Percentiles rank a stretch among this genome's conserved stretches.
Evolutionary conservation across 2,888 invertebrate genomes (phyloP).

Genomic region (Drosophila infuscata): DNA sequence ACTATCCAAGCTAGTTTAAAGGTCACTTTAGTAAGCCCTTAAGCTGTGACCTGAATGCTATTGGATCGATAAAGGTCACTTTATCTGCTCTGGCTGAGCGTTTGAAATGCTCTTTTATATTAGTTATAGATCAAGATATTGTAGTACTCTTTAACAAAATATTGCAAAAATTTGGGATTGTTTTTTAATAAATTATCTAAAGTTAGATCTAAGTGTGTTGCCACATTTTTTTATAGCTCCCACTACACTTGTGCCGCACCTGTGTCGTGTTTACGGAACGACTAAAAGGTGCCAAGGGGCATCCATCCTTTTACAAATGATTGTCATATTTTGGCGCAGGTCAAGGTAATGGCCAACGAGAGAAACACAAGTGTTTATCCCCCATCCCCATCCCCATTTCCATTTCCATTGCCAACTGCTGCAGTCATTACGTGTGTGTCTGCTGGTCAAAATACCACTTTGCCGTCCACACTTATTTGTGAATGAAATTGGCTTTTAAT

Average conservation of each 20-base stretch:
- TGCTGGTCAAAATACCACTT: constrained; percentile 24
- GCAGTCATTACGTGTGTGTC: constrained; percentile 48
- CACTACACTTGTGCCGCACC: neutral
- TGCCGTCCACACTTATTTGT: constrained; percentile 50
- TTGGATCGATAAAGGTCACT: constrained; percentile 36
- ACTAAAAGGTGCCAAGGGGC: neutral
- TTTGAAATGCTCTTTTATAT: neutral
- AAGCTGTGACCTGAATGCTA: constrained; percentile 40
- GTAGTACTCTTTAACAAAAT: neutral
- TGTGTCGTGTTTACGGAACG: neutral
- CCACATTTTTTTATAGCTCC: neutral
- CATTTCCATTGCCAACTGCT: neutral
- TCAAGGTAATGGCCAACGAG: constrained; percentile 36
- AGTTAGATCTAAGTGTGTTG: neutral
- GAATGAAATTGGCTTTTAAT: constrained; percentile 75
- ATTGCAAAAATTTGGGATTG: neutral
- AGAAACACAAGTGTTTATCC: constrained; percentile 10
- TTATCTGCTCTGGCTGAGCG: constrained; percentile 3
- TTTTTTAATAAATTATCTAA: neutral
- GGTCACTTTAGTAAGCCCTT: constrained; percentile 26
- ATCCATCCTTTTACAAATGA: neutral
- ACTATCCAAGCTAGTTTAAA: constrained; percentile 29
- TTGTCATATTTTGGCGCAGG: constrained; percentile 29
- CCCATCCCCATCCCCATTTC: constrained; percentile 9
- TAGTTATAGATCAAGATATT: neutral